phyloP scores from a whole-genome alignment of 2,797 vertebrate species.

The Leuciscus waleckii region DNA sequence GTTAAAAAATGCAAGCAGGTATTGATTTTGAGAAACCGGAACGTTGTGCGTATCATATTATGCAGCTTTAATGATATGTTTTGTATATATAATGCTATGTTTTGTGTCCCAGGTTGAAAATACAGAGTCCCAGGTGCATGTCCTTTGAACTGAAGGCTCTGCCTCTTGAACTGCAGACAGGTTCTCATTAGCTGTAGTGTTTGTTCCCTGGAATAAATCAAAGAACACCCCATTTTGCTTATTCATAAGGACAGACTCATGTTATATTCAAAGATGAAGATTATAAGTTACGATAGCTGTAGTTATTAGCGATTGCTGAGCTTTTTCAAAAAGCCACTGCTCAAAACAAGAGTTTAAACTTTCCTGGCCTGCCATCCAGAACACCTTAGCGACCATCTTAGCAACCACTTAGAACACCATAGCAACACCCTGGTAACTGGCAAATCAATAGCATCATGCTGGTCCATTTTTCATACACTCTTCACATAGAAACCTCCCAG shows the following conservation, averaged over 20 bases:
- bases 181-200: conserved; percentile 37
- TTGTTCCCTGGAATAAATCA: conserved; percentile 51
- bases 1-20: background rate
- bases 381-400: background rate
- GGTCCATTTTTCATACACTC: background rate
- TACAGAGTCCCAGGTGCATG: conserved; percentile 49
- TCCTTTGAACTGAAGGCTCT: conserved; percentile 57
- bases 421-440: background rate
- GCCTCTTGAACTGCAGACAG: conserved; percentile 19
- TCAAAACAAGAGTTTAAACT: background rate
- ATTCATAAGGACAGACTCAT: conserved; percentile 38
- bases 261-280: conserved; percentile 17
- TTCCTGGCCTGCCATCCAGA: background rate
- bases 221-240: conserved; percentile 21
- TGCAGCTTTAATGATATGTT: conserved; percentile 39
- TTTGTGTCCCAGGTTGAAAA: background rate
- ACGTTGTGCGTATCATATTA: background rate
- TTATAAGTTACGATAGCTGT: conserved; percentile 14
- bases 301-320: background rate
- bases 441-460: background rate
- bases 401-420: background rate
- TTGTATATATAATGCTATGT: conserved; percentile 24
- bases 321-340: background rate
- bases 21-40: background rate
- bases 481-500: background rate